A percentile compares a stretch with the other conserved stretches of the same genome.
These are phyloP conservation scores for Flexamia atlantica DNA, from an alignment of 2,888 invertebrate species.

Conservation along the genomic window DNA sequence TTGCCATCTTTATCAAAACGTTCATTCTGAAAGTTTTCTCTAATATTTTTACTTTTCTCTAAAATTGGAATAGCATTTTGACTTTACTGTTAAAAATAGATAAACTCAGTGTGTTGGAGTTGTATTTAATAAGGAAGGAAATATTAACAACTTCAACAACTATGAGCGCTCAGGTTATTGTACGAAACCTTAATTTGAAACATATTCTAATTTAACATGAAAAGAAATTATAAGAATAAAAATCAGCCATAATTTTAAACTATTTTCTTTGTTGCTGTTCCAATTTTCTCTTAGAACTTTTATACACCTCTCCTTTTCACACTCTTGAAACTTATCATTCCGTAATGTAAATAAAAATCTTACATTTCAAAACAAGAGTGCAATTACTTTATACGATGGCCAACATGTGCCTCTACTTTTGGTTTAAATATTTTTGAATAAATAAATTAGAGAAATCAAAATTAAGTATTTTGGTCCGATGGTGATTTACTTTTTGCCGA, in stretches of 20 bases:
- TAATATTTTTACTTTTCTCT: not conserved
- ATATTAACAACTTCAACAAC: too few species aligned
- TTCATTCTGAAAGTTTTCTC: not conserved
- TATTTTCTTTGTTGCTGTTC: constrained; percentile 6
- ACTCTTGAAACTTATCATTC: not conserved
- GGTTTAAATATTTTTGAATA: constrained; percentile 44
- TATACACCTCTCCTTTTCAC: not conserved
- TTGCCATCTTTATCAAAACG: not conserved
- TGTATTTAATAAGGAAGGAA: too few species aligned
- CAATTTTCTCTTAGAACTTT: constrained; percentile 42
- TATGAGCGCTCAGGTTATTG: too few species aligned
- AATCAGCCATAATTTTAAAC: too few species aligned
- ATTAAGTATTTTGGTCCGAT: constrained; percentile 1
- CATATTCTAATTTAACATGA: too few species aligned
- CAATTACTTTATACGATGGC: constrained; percentile 47
- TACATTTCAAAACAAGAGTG: constrained; percentile 20
- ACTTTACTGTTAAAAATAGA: too few species aligned
- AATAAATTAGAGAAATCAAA: constrained; percentile 51
- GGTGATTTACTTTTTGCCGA: constrained; percentile 16
- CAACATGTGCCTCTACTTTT: constrained; percentile 57
- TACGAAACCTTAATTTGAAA: too few species aligned
- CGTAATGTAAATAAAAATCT: constrained; percentile 39
- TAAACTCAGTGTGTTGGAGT: too few species aligned
- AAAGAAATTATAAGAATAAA: too few species aligned
- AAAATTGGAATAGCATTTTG: constrained; percentile 39